Evolutionary conservation across 2,113 vertebrate species (phyloP), one percentile per base, ranked within the genome.

Genomic region (Eonycteris spelaea): DNA sequence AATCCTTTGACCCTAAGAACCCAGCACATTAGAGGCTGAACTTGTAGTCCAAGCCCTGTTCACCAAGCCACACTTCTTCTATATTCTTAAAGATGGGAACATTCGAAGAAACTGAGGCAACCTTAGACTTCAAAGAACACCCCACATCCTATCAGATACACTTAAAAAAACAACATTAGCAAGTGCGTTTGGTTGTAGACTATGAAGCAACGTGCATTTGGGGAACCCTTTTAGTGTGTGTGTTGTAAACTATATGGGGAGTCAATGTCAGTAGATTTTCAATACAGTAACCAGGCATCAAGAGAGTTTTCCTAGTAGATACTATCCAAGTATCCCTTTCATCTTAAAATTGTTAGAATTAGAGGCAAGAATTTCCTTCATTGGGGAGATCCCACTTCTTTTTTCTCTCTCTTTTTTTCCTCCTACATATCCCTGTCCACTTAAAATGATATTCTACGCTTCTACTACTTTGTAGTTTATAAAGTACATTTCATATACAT

Each of bases 1-100:
- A 77, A 95, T 91, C 65, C 78, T 48, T 40, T 94, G 78, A 35
- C 53, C 68, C 30, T 95, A 96, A 59, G 53, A 61, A 91, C 28
- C 86, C 1, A 73, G 61, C 4, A 43, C 35, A 35, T 79, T 61
- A 77, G 80, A 97, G 38, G 33, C 24, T 89, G 86, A 90, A 83
- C 57, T 63, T 97, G 55, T 67, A 95, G 40, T n/a, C 30, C 63
- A 94, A 40, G 84, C 38, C 80, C 51, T 26, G 53, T 38, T 51
- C 0, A 0, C 26, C 55, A 79, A 67, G n/a, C 71, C 45, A 19
- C 7, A 16, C 35, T 87, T 86, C 74, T 22, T 12, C 53, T 75
- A 1, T 80, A 24, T 33, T 85, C 65, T 73, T 43, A 71, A 86
- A 65, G 28, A 78, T n/a, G 28, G 33, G 35, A 12, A 11, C 1